Conservation (phyloP, 1,140 invertebrate genomes). For the Venustaconcha ellipsiformis region DNA sequence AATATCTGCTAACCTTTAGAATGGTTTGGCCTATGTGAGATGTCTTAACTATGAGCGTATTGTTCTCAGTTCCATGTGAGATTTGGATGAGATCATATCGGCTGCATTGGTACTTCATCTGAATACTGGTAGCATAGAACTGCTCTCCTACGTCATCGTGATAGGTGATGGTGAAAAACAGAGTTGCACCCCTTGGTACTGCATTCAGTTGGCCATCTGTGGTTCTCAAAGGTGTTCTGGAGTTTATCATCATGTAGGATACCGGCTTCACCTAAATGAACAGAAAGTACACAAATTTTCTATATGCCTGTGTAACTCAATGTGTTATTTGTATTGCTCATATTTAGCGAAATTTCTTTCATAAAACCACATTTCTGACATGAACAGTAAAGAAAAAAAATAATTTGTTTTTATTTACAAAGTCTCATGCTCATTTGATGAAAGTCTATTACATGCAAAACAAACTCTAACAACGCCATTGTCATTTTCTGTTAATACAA, state of each 20-base stretch:
- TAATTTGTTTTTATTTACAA: no score
- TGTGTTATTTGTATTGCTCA: background rate
- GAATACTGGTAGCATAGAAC: conserved; percentile 67
- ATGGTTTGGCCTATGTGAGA: conserved; percentile 68
- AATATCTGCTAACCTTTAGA: conserved; percentile 58
- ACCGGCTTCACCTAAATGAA: conserved; percentile 68
- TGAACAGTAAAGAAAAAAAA: no score
- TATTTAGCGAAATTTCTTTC: no score
- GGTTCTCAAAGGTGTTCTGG: conserved; percentile 56
- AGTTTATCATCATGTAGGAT: conserved; percentile 70
- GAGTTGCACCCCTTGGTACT: conserved; percentile 69
- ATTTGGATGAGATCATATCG: conserved; percentile 69
- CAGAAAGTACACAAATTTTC: conserved; percentile 1
- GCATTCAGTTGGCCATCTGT: conserved; percentile 46
- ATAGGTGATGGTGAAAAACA: conserved; percentile 66
- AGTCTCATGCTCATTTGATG: no score
- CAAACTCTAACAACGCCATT: no score
- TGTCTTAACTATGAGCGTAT: conserved; percentile 65
- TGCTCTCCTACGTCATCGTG: conserved; percentile 70
- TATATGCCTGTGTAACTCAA: background rate
- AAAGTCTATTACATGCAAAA: no score
- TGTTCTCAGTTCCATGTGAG: conserved; percentile 63
- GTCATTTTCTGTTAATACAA: no score
- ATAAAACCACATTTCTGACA: no score
- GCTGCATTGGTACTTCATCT: conserved; percentile 66